A percentile compares a stretch with the other conserved stretches of the same genome.
These are phyloP conservation scores for Buphagus erythrorhynchus DNA, from an alignment of 2,797 vertebrate genomes.

Conservation along the genomic window DNA sequence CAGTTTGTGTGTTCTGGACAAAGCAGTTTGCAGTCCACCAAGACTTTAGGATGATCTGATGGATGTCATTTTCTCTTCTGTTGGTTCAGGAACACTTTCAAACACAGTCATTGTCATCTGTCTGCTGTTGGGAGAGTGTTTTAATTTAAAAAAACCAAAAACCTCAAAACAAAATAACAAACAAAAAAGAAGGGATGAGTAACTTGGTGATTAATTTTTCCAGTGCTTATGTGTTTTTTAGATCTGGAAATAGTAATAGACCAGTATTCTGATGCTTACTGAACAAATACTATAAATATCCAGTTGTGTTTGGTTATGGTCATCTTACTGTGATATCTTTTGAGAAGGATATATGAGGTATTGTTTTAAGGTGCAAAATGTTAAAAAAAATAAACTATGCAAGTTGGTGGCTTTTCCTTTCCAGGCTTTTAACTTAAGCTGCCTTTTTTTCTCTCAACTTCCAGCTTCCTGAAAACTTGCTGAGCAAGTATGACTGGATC, in stretches of 20 bases:
- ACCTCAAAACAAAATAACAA: background rate
- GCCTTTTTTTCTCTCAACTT: conserved; percentile 37
- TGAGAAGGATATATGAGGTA: background rate
- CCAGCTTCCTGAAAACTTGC: conserved; percentile 86
- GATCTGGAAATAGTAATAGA: background rate
- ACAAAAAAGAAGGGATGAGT: background rate
- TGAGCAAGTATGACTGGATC: conserved; percentile 85
- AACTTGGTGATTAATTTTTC: background rate
- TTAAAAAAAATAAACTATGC: background rate
- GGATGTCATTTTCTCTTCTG: background rate
- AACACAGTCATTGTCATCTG: background rate
- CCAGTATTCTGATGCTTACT: background rate
- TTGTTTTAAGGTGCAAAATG: background rate
- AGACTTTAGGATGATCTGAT: background rate
- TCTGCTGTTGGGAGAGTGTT: background rate
- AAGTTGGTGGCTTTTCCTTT: background rate
- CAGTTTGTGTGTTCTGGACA: background rate
- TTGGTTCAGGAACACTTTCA: background rate
- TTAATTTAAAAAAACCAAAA: background rate
- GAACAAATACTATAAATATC: background rate
- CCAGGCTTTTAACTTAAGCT: background rate
- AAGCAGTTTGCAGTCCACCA: background rate
- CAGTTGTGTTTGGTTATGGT: background rate
- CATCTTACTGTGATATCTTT: background rate
- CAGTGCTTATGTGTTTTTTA: background rate